Conservation (phyloP, 1,140 invertebrate genomes). For the Cotesia typhae region DNA sequence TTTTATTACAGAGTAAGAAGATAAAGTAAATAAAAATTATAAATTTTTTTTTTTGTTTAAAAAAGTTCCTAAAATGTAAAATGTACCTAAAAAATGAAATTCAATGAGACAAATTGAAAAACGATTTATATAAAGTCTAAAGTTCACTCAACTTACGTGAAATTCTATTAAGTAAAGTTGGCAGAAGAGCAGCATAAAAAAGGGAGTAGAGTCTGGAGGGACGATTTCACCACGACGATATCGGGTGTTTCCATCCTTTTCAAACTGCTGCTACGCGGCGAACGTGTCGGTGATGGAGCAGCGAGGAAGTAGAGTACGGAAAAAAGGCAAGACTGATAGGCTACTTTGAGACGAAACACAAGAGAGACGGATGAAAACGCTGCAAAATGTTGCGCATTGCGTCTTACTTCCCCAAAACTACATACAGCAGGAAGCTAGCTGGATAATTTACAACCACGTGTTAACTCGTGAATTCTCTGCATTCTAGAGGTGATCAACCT, state of each 20-base stretch:
- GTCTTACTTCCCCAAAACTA: constrained; percentile 51
- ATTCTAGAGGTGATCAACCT: constrained; percentile 59
- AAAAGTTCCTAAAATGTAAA: background rate
- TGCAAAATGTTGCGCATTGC: constrained; percentile 65
- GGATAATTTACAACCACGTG: constrained; percentile 33
- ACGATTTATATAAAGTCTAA: too few relatives aligned
- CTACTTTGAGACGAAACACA: background rate
- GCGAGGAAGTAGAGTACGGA: background rate
- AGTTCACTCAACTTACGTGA: constrained; percentile 10
- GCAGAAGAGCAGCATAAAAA: constrained; percentile 26
- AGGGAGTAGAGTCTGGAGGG: constrained; percentile 13
- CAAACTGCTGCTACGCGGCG: background rate
- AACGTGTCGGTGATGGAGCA: background rate
- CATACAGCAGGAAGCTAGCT: constrained; percentile 17
- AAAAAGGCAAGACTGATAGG: background rate
- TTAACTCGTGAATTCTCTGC: constrained; percentile 39
- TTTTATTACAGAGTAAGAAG: too few relatives aligned
- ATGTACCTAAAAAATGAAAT: background rate
- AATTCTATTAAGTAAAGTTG: constrained; percentile 16
- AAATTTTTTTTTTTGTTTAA: too few relatives aligned
- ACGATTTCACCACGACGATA: constrained; percentile 9
- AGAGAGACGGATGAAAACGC: constrained; percentile 38
- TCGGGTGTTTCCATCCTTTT: background rate
- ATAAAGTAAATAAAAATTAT: too few relatives aligned
- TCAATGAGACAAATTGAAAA: background rate